Conservation (phyloP, 2,797 vertebrate species). For the Erpetoichthys calabaricus region DNA sequence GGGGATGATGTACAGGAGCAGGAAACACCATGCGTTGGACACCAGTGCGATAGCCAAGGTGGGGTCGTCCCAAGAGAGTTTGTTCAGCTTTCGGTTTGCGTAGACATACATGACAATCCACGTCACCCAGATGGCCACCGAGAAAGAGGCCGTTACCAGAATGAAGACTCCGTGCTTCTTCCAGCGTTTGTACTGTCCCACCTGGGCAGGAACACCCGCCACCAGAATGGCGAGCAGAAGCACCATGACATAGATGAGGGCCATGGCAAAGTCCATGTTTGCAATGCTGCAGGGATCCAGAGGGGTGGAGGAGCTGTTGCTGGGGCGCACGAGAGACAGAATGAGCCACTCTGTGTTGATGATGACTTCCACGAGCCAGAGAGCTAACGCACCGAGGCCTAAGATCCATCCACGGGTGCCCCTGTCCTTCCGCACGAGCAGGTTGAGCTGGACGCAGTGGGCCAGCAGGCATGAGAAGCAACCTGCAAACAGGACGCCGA, state of each 20-base stretch:
- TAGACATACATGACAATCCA: conserved; percentile 86
- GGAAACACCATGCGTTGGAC: conserved; percentile 67
- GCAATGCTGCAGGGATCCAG: conserved; percentile 48
- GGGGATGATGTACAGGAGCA: conserved; percentile 66
- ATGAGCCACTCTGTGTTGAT: conserved; percentile 89
- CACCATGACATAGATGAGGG: conserved; percentile 78
- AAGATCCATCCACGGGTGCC: conserved; percentile 56
- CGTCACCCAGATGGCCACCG: conserved; percentile 69
- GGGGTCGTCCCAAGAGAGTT: conserved; percentile 68
- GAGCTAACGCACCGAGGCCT: conserved; percentile 47
- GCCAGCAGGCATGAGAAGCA: conserved; percentile 79
- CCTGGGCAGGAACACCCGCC: conserved; percentile 46
- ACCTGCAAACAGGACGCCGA: conserved; percentile 73
- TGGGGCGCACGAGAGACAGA: conserved; percentile 61
- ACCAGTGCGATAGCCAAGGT: conserved; percentile 76
- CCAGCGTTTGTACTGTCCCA: conserved; percentile 59
- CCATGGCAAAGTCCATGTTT: conserved; percentile 82
- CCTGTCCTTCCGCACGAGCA: conserved; percentile 43
- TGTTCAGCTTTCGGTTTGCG: conserved; percentile 41
- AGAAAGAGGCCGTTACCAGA: conserved; percentile 47
- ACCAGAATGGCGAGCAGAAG: conserved; percentile 52
- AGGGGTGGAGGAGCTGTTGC: not conserved
- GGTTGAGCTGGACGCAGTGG: conserved; percentile 62
- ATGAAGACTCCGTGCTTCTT: conserved; percentile 50
- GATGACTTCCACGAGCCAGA: conserved; percentile 74